Evolutionary conservation across 2,797 vertebrate genomes (phyloP).

Genomic region (Salmo trutta): DNA sequence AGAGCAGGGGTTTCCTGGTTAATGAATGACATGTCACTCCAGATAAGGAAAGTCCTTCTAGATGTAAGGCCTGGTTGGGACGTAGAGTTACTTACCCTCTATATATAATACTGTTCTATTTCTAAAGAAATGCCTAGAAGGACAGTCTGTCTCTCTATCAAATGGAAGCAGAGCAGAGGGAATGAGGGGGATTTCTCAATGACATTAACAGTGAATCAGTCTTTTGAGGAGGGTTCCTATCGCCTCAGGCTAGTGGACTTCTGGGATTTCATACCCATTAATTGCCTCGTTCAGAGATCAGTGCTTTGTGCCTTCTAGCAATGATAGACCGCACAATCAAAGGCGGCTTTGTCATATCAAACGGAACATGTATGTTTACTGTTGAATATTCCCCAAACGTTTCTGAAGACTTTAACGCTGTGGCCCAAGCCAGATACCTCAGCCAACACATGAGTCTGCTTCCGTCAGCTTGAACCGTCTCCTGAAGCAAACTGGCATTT

Average conservation of each 20-base stretch:
- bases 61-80: background rate
- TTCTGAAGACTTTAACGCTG: background rate
- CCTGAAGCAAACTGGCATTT: constrained; percentile 78
- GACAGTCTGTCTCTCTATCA: background rate
- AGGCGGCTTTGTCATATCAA: constrained; percentile 10
- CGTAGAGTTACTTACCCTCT: background rate
- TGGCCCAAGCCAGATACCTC: constrained; percentile 57
- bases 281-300: background rate
- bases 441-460: constrained; percentile 86
- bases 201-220: constrained; percentile 68
- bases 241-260: constrained; percentile 62
- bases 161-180: constrained; percentile 17
- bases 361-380: constrained; percentile 18
- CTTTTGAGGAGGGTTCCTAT: constrained; percentile 58
- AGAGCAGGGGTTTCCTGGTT: constrained; percentile 21
- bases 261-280: constrained; percentile 12
- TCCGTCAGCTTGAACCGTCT: constrained; percentile 85
- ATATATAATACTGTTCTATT: constrained; percentile 1
- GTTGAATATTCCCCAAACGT: constrained; percentile 6
- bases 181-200: constrained; percentile 58
- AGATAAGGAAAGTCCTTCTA: background rate
- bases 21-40: background rate
- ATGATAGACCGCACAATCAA: background rate
- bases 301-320: background rate
- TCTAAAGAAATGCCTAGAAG: background rate